phyloP scores from a whole-genome alignment of 2,888 invertebrate species.

The Phyto melanocephala region DNA sequence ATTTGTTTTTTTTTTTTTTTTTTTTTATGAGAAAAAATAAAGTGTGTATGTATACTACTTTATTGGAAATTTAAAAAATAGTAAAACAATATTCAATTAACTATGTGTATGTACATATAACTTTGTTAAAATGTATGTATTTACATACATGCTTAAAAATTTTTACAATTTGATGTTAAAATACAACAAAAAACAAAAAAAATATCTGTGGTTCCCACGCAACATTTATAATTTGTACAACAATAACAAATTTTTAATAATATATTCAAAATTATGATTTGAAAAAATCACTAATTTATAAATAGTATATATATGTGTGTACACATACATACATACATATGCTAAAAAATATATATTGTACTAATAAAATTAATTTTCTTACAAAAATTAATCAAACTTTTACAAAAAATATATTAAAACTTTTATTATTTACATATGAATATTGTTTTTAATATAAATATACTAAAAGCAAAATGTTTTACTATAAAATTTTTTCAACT shows the following conservation, averaged over 20 bases:
- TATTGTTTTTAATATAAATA: not conserved
- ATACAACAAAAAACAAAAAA: not conserved
- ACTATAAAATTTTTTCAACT: not conserved
- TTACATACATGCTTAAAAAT: not conserved
- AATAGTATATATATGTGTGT: slow-evolving; percentile 22
- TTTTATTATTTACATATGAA: not conserved
- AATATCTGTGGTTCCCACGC: slow-evolving; percentile 47
- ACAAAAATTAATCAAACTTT: slow-evolving; percentile 4
- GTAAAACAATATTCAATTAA: not conserved
- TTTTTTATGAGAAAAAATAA: not conserved
- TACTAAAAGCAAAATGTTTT: not conserved
- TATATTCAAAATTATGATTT: slow-evolving; percentile 43
- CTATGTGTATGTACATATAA: no score
- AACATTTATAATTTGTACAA: slow-evolving; percentile 47
- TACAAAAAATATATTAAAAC: slow-evolving; percentile 6
- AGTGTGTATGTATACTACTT: not conserved
- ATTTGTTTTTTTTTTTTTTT: no score
- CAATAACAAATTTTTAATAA: slow-evolving; percentile 12
- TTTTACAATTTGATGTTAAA: slow-evolving; percentile 23
- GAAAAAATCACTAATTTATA: slow-evolving; percentile 54
- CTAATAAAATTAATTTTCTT: not conserved
- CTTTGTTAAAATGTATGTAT: no score
- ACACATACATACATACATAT: no score
- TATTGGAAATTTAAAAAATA: not conserved
- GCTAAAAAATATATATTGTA: not conserved